Conservation (phyloP, 92 coral and sea anemone genomes). For the Phenganax stokvisi region DNA sequence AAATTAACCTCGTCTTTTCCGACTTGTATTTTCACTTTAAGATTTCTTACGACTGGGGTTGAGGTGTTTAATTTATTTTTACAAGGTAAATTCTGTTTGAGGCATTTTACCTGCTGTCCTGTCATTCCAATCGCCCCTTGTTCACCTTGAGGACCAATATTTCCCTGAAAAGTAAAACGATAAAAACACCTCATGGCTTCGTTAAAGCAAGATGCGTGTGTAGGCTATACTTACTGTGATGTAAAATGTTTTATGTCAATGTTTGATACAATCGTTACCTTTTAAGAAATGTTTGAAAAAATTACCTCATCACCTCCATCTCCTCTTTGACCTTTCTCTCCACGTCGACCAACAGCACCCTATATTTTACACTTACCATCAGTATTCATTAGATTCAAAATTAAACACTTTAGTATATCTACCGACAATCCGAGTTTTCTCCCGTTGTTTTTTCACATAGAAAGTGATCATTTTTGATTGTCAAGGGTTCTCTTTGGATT, state of each 20-base stretch:
- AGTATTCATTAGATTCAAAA: no score
- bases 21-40: no score
- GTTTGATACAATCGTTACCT: not conserved
- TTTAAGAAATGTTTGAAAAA: not conserved
- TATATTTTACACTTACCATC: not conserved
- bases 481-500: no score
- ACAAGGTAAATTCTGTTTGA: no score
- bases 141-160: slow-evolving; percentile 21
- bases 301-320: slow-evolving; percentile 17
- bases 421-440: no score
- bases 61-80: no score
- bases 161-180: slow-evolving; percentile 6
- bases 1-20: no score
- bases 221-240: not conserved
- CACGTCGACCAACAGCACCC: slow-evolving; percentile 14
- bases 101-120: slow-evolving; percentile 14
- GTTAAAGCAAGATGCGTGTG: not conserved
- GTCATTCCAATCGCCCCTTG: not conserved
- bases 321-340: slow-evolving; percentile 14
- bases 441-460: no score
- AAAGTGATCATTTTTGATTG: no score
- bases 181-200: no score
- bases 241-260: not conserved
- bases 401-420: no score
- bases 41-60: no score